Percentiles rank a stretch among this genome's conserved stretches.
phyloP scores from a whole-genome alignment of 2,888 invertebrate species.

The Apocheima hispidaria region DNA sequence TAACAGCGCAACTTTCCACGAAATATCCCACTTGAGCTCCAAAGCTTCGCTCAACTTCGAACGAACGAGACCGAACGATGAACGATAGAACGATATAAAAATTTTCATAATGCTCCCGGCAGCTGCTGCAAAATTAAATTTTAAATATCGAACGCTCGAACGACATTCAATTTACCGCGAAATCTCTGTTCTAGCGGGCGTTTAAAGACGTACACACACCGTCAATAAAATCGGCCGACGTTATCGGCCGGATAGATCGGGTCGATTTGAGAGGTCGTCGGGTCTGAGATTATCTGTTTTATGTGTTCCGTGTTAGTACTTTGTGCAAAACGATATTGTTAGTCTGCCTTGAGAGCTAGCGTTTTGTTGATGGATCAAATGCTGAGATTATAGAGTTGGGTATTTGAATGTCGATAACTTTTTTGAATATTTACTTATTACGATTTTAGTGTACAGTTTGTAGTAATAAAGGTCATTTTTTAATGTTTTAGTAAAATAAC shows the following conservation, averaged over 20 bases:
- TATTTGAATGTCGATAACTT: not conserved
- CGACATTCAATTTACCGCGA: slow-evolving; percentile 72
- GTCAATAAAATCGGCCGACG: slow-evolving; percentile 59
- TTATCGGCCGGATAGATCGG: slow-evolving; percentile 23
- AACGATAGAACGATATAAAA: slow-evolving; percentile 60
- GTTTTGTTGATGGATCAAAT: slow-evolving; percentile 1
- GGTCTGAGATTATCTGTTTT: slow-evolving; percentile 25
- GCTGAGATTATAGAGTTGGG: not conserved
- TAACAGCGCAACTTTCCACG: slow-evolving; percentile 39
- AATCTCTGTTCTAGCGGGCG: slow-evolving; percentile 62
- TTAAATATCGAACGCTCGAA: slow-evolving; percentile 77
- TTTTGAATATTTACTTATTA: not conserved
- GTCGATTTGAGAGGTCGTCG: slow-evolving; percentile 30
- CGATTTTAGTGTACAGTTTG: not conserved
- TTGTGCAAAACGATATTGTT: slow-evolving; percentile 26
- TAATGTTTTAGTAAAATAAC: not conserved
- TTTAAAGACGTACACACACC: slow-evolving; percentile 47
- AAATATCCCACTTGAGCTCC: slow-evolving; percentile 35
- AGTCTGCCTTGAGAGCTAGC: slow-evolving; percentile 7
- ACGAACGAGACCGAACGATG: slow-evolving; percentile 37
- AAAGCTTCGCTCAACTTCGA: slow-evolving; percentile 26
- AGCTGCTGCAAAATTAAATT: slow-evolving; percentile 83
- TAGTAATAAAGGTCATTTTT: not conserved
- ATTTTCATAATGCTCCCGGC: slow-evolving; percentile 73
- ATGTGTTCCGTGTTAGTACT: slow-evolving; percentile 29